Percentiles rank a stretch among this genome's conserved stretches.
phyloP scores from a whole-genome alignment of 2,888 invertebrate genomes.

The Asteroscopus sphinx region DNA sequence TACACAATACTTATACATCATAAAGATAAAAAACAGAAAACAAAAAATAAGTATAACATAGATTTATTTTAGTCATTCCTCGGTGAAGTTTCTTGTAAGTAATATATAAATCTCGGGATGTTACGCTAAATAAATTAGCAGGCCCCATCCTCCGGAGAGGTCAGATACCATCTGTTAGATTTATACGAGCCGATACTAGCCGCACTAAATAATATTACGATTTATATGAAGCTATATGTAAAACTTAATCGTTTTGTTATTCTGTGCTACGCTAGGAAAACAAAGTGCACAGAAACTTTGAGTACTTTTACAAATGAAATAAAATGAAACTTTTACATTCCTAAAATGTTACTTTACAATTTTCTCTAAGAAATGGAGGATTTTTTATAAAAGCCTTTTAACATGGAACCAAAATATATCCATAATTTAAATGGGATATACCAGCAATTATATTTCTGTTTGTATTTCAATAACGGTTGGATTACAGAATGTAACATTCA shows the following conservation, averaged over 20 bases:
- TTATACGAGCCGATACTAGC: constrained; percentile 66
- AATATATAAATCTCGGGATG: constrained; percentile 64
- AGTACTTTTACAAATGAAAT: constrained; percentile 12
- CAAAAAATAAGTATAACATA: constrained; percentile 19
- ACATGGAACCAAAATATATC: background rate
- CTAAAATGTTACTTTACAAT: constrained; percentile 6
- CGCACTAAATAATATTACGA: constrained; percentile 38
- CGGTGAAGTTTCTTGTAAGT: constrained; percentile 42
- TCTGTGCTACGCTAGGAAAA: background rate
- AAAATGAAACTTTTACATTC: constrained; percentile 18
- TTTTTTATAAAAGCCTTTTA: too few relatives aligned
- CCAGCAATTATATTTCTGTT: constrained; percentile 36
- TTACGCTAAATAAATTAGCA: constrained; percentile 70
- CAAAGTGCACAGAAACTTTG: constrained; percentile 8
- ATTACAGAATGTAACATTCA: constrained; percentile 65
- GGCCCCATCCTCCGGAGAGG: constrained; percentile 62
- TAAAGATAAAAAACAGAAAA: constrained; percentile 7
- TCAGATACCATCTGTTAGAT: constrained; percentile 74
- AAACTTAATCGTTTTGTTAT: constrained; percentile 24
- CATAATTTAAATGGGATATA: background rate
- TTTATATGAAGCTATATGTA: constrained; percentile 26
- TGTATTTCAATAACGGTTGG: constrained; percentile 57
- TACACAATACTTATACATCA: background rate
- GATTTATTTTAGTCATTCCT: constrained; percentile 32
- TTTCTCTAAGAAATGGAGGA: too few relatives aligned